These are phyloP conservation scores for Chaetorhynchus papuensis DNA, from an alignment of 2,113 vertebrate genomes.

Conservation along the genomic window DNA sequence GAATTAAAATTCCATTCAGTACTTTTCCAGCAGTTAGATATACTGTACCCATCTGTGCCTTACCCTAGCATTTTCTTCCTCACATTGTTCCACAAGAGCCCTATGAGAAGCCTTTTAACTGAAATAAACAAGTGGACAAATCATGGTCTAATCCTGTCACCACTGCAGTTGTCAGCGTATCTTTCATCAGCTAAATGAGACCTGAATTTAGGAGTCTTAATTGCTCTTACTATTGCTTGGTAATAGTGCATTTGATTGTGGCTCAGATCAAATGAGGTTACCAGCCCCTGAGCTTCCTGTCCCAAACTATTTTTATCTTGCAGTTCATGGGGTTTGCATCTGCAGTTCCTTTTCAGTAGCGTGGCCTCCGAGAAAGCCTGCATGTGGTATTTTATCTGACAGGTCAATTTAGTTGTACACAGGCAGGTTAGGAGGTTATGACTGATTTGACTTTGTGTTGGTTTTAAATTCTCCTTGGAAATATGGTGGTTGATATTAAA, in stretches of 20 bases:
- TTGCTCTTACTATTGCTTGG: not conserved
- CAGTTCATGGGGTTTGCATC: not conserved
- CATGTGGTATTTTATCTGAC: not conserved
- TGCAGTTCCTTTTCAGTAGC: not conserved
- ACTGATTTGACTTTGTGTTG: not conserved
- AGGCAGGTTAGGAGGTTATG: not conserved
- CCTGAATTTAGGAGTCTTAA: not conserved
- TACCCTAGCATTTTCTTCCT: not conserved
- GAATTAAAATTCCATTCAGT: not conserved
- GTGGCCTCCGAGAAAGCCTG: not conserved
- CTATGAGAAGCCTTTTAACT: not conserved
- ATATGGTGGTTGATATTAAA: not conserved
- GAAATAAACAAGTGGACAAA: not conserved
- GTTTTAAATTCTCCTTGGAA: not conserved
- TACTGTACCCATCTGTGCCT: not conserved
- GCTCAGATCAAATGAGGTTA: not conserved
- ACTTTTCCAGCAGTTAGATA: not conserved
- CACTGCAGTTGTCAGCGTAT: not conserved
- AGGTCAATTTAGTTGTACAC: not conserved
- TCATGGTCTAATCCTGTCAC: not conserved
- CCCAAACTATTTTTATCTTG: not conserved
- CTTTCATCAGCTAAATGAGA: not conserved
- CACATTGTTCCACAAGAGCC: not conserved
- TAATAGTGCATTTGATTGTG: not conserved
- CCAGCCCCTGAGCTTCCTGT: not conserved